A percentile compares a stretch with the other conserved stretches of the same genome.
Evolutionary conservation across 2,113 vertebrate genomes (phyloP).

Genomic region (Nyctibius bracteatus): DNA sequence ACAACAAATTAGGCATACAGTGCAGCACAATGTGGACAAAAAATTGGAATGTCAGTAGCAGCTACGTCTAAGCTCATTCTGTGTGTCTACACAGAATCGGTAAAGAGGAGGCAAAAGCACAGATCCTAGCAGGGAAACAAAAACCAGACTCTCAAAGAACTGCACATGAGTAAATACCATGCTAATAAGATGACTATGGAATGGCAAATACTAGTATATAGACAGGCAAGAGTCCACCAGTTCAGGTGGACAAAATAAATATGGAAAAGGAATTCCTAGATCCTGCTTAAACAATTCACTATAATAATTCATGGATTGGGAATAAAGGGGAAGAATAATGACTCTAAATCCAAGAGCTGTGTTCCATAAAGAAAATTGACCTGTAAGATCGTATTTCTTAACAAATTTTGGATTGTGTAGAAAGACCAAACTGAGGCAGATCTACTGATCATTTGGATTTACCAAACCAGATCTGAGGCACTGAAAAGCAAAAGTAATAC

Average conservation of each 20-base stretch:
- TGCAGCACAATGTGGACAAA: neutral
- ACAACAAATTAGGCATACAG: neutral
- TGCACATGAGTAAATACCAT: neutral
- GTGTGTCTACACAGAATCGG: neutral
- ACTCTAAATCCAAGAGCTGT: neutral
- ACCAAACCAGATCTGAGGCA: neutral
- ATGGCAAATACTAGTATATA: neutral
- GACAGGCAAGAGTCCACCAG: neutral
- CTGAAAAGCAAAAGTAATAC: neutral
- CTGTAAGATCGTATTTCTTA: neutral
- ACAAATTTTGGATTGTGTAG: neutral
- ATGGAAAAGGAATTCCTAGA: neutral
- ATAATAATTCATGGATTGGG: neutral
- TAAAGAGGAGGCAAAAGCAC: neutral
- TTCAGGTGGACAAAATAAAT: neutral
- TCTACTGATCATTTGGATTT: neutral
- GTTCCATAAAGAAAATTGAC: neutral
- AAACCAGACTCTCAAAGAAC: neutral
- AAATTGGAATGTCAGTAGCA: neutral
- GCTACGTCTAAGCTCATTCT: neutral
- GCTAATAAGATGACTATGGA: neutral
- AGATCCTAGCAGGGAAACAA: neutral
- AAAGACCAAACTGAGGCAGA: neutral
- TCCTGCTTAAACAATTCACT: neutral
- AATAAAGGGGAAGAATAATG: neutral